Evolutionary conservation across 2,888 invertebrate species (phyloP), one percentile per base, ranked within the genome.

Genomic region (Sphaerophoria rueppellii): DNA sequence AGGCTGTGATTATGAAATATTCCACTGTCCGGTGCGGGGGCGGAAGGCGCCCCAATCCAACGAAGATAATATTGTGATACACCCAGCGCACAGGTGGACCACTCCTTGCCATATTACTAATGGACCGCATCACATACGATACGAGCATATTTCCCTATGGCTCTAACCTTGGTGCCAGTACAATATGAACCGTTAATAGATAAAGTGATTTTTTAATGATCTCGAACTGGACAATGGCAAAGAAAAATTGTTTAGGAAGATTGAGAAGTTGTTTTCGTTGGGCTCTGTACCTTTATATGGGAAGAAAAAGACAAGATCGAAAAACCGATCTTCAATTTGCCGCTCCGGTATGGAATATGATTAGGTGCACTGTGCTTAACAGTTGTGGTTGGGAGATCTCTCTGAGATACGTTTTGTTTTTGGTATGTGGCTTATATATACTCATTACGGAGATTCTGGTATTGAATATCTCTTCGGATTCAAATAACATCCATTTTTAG

Each of bases 181-280:
- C 52, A 67, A 40, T 9, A 75, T 69, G 58, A 65, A 83, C 83
- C 83, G 83, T 83, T 83, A 83, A 75, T 60, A 83, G 83, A 83
- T 83, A 80, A 83, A 69, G 83, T 83, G 83, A 83, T 83, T 83
- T 80, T 74, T 80, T 75, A 61, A 61, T 83, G 80, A 83, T 80
- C 76, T 82, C 80, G 52, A 14, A 60, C 60, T 58, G 71, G 71
- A 83, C 82, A 83, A 83, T 79, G 82, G 70, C 14, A 48, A 60
- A 79, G 82, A 46, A 24, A 43, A 73, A 67, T 67, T 67, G 14
- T 67, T 7, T 2, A 40, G 40, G 40, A 40, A 69, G 82, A 77
- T 82, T 82, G 71, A 71, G 82, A n/a, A n/a, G 48, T 40, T 73
- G 52, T 52, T 50, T 57, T 61, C 54, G 57, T 43, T 54, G 46